Conservation (phyloP, 2,113 vertebrate species). For the Austrofundulus limnaeus region DNA sequence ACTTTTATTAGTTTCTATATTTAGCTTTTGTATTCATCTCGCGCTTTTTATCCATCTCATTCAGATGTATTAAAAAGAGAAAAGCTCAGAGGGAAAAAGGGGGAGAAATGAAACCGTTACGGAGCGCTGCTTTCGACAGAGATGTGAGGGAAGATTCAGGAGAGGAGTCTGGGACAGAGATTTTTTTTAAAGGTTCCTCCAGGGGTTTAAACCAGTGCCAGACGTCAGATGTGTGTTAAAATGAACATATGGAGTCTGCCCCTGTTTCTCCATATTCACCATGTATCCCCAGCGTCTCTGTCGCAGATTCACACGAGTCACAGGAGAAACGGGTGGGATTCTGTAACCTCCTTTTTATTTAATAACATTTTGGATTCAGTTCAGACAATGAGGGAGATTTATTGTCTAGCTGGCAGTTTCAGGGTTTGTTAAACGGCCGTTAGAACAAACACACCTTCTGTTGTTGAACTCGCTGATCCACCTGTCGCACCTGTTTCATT, state of each 20-base stretch:
- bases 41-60: constrained; percentile 30
- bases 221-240: constrained; percentile 48
- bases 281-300: constrained; percentile 16
- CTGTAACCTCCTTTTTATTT: too few species aligned
- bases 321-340: not conserved
- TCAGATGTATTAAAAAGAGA: constrained; percentile 29
- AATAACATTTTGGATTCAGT: not conserved
- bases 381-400: not conserved
- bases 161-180: constrained; percentile 8
- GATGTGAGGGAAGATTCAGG: not conserved
- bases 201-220: constrained; percentile 43
- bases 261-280: constrained; percentile 45
- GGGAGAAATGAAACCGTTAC: constrained; percentile 23
- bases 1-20: constrained; percentile 64
- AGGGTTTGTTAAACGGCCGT: too few species aligned
- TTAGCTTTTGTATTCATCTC: constrained; percentile 52
- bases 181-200: constrained; percentile 35
- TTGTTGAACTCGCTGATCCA: not conserved
- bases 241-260: constrained; percentile 33
- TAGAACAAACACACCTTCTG: too few species aligned
- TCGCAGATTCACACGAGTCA: constrained; percentile 19
- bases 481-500: not conserved
- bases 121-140: constrained; percentile 8
- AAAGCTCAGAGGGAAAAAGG: constrained; percentile 28
- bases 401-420: not conserved